These are phyloP conservation scores for Calephelis perditalis DNA, from an alignment of 2,888 invertebrate species.

Conservation along the genomic window DNA sequence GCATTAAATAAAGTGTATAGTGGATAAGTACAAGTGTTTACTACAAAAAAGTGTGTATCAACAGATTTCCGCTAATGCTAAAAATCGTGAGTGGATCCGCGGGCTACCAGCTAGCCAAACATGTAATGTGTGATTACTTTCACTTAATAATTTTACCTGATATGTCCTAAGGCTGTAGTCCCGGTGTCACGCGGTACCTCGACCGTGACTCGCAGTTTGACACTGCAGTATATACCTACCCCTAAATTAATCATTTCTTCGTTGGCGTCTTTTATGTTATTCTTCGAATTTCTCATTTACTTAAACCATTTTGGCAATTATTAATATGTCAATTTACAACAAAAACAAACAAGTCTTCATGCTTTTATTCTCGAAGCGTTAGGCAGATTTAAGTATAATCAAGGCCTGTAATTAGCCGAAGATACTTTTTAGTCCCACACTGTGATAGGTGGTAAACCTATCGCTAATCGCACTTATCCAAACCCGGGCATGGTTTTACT, in stretches of 20 bases:
- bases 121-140: no score
- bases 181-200: conserved; percentile 55
- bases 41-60: no score
- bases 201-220: conserved; percentile 50
- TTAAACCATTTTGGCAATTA: conserved; percentile 5
- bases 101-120: no score
- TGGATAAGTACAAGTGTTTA: no score
- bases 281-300: conserved; percentile 23
- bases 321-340: not conserved
- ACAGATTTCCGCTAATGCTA: no score
- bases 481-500: no score
- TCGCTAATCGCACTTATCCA: no score
- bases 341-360: not conserved
- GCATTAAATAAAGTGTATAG: no score
- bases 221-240: conserved; percentile 32
- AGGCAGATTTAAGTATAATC: not conserved
- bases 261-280: conserved; percentile 21
- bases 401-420: no score
- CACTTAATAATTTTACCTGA: not conserved
- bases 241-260: conserved; percentile 63
- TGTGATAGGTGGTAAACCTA: no score
- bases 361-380: not conserved
- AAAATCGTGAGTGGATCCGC: no score
- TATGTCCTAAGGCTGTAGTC: conserved; percentile 16
- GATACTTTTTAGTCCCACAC: no score